These are phyloP conservation scores for Strix aluco DNA, from an alignment of 2,113 vertebrate species.

Conservation along the genomic window DNA sequence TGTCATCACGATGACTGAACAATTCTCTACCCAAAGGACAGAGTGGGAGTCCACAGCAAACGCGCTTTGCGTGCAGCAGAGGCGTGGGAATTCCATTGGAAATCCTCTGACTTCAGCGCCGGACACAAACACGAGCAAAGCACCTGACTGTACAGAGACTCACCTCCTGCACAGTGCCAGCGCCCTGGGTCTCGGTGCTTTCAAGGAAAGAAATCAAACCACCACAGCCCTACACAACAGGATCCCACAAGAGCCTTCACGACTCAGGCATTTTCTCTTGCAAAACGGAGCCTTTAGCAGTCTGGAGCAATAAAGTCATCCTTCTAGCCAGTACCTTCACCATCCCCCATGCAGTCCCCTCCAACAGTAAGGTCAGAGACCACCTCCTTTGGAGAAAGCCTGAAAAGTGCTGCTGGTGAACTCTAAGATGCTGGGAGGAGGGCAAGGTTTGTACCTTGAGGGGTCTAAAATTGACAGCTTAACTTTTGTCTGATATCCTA, in stretches of 20 bases:
- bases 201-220: background rate
- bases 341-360: background rate
- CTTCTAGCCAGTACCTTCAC: background rate
- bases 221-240: background rate
- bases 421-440: background rate
- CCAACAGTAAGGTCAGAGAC: background rate
- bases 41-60: background rate
- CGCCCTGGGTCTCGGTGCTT: background rate
- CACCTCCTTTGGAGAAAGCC: background rate
- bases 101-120: background rate
- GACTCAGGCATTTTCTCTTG: background rate
- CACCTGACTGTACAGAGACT: fast-evolving
- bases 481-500: background rate
- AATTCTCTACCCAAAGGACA: background rate
- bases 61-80: fast-evolving
- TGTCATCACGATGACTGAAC: background rate
- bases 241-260: background rate
- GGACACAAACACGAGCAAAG: background rate
- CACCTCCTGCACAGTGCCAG: background rate
- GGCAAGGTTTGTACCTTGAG: background rate
- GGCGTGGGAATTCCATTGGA: background rate
- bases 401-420: background rate
- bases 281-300: background rate
- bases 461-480: background rate
- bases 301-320: background rate